A percentile compares a stretch with the other conserved stretches of the same genome.
These are phyloP conservation scores for Hippoglossus stenolepis DNA, from an alignment of 2,113 vertebrate species.

Conservation along the genomic window DNA sequence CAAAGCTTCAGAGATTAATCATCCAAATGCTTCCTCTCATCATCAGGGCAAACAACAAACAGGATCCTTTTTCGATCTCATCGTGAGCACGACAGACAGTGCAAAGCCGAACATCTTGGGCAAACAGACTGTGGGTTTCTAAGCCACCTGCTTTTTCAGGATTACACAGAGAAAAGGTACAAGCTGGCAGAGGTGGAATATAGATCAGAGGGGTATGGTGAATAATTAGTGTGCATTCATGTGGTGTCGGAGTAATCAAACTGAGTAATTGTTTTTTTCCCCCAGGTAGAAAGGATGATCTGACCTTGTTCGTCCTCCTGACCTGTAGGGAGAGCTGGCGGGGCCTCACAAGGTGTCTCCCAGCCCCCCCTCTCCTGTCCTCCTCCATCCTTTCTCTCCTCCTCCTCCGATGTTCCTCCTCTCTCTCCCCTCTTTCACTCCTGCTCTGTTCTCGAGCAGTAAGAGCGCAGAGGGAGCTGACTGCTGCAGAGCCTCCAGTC, in stretches of 20 bases:
- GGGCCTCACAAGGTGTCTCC: conserved; percentile 50
- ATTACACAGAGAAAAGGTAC: too few relatives aligned
- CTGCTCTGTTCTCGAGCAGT: conserved; percentile 36
- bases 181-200: neutral
- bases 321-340: conserved; percentile 54
- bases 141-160: too few relatives aligned
- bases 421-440: conserved; percentile 28
- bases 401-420: conserved; percentile 23
- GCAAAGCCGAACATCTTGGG: too few relatives aligned
- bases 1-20: too few relatives aligned
- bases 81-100: too few relatives aligned
- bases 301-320: conserved; percentile 50
- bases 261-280: too few relatives aligned
- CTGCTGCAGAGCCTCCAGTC: neutral
- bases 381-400: conserved; percentile 11
- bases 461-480: conserved; percentile 23
- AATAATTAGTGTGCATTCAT: neutral
- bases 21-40: too few relatives aligned
- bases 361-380: conserved; percentile 1
- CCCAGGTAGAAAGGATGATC: neutral
- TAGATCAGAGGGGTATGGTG: neutral
- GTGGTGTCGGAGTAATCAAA: neutral
- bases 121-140: too few relatives aligned
- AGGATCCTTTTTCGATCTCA: too few relatives aligned
- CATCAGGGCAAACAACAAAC: too few relatives aligned